These are phyloP conservation scores for Homarus americanus DNA, from an alignment of 1,140 invertebrate genomes.

Conservation along the genomic window DNA sequence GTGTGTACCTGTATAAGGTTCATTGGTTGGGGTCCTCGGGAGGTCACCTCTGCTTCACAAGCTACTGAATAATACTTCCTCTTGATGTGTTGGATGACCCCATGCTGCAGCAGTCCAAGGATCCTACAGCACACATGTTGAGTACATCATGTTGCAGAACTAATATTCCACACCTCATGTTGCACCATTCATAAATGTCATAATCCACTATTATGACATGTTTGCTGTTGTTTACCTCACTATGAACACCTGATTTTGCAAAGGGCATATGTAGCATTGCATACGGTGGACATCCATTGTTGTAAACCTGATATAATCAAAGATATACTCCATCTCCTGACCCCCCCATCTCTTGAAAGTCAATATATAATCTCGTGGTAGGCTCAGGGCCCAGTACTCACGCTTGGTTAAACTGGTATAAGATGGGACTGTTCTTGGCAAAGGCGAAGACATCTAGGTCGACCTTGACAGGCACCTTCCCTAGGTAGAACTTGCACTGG, in stretches of 20 bases:
- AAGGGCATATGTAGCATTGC: too few relatives aligned
- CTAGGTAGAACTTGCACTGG: constrained; percentile 13
- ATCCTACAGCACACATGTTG: background rate
- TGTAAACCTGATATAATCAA: too few relatives aligned
- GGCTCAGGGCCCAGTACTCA: background rate
- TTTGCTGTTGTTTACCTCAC: too few relatives aligned
- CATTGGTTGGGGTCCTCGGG: background rate
- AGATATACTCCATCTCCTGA: too few relatives aligned
- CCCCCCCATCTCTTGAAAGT: too few relatives aligned
- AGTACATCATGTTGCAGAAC: too few relatives aligned
- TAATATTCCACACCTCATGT: too few relatives aligned
- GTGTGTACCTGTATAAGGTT: background rate
- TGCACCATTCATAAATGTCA: too few relatives aligned
- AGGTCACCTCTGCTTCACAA: background rate
- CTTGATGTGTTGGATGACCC: background rate
- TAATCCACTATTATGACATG: too few relatives aligned
- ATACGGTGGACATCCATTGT: too few relatives aligned
- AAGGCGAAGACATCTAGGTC: constrained; percentile 17
- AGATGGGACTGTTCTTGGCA: constrained; percentile 24
- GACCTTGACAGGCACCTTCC: constrained; percentile 8
- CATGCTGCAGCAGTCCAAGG: background rate
- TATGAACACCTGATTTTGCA: too few relatives aligned
- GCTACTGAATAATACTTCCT: background rate
- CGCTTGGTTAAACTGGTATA: background rate
- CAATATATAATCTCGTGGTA: too few relatives aligned